Conservation (phyloP, 2,113 vertebrate genomes). For the Bothrops jararaca region DNA sequence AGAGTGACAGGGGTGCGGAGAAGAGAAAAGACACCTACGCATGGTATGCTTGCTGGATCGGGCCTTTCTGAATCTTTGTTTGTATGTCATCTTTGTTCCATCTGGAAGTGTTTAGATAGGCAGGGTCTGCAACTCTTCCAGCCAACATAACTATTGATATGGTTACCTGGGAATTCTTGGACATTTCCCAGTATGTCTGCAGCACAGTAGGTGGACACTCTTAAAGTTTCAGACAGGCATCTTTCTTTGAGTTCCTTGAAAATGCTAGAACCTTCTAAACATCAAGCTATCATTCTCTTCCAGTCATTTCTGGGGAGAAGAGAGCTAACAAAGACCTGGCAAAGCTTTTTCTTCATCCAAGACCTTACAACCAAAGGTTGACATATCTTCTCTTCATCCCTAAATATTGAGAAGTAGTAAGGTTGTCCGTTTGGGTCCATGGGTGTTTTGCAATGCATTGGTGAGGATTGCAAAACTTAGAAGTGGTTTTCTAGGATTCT, state of each 20-base stretch:
- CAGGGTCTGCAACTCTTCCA: neutral
- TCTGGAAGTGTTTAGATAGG: neutral
- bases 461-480: neutral
- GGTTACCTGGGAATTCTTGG: neutral
- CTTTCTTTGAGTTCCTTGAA: neutral
- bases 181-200: neutral
- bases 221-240: neutral
- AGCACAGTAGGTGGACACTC: neutral
- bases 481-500: neutral
- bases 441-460: neutral
- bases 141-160: neutral
- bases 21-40: slow-evolving; percentile 85
- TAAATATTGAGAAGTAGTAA: neutral
- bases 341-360: neutral
- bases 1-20: slow-evolving; percentile 80
- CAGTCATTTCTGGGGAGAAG: neutral
- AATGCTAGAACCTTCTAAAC: neutral
- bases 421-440: neutral
- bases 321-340: neutral
- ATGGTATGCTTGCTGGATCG: slow-evolving; percentile 70
- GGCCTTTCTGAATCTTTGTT: neutral
- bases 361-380: neutral
- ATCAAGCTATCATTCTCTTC: neutral
- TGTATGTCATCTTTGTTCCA: neutral
- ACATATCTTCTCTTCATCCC: neutral